These are phyloP conservation scores for Dasyurus viverrinus DNA, from an alignment of 2,113 vertebrate species.

Conservation along the genomic window DNA sequence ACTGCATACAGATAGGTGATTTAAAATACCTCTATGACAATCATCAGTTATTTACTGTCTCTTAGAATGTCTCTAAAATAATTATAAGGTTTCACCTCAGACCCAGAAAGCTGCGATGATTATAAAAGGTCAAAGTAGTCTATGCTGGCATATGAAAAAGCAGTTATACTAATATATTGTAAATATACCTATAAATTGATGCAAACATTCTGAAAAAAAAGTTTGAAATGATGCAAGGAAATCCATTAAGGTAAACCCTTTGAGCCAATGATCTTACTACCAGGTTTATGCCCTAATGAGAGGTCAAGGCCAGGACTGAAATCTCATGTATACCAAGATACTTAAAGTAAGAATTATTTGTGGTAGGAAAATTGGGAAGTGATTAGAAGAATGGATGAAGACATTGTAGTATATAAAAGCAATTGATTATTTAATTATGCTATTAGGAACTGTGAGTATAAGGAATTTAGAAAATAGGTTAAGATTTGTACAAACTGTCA, in stretches of 20 bases:
- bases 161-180: neutral
- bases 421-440: neutral
- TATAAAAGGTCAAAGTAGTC: neutral
- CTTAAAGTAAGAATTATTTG: neutral
- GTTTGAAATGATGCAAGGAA: neutral
- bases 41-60: neutral
- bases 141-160: neutral
- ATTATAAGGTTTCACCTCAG: neutral
- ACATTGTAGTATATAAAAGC: neutral
- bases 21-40: neutral
- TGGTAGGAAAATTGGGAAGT: neutral
- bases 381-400: neutral
- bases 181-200: neutral
- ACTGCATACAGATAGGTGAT: neutral
- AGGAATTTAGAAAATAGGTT: neutral
- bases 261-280: neutral
- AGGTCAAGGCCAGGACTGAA: neutral
- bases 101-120: neutral
- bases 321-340: neutral
- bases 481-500: neutral
- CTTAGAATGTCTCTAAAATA: neutral
- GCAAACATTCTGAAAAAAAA: neutral
- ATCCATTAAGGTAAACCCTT: neutral
- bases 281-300: neutral
- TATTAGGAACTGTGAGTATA: neutral